These are phyloP conservation scores for Musca vetustissima DNA, from an alignment of 1,140 invertebrate species.

Conservation along the genomic window DNA sequence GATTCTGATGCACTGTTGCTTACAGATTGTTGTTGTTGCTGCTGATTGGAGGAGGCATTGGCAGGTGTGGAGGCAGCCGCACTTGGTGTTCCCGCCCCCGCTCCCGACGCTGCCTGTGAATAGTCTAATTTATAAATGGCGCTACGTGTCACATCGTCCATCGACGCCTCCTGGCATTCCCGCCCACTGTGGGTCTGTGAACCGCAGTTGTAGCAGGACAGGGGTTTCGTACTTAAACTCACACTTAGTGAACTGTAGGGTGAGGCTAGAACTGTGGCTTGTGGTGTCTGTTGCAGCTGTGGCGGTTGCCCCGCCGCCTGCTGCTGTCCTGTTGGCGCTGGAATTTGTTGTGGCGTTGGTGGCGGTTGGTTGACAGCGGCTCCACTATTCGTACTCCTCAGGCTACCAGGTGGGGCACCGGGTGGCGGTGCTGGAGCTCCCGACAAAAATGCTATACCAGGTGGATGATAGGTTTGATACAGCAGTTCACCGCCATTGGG, in stretches of 20 bases:
- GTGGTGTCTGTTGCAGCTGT: not conserved
- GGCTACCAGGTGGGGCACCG: slow-evolving; percentile 19
- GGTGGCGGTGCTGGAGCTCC: slow-evolving; percentile 16
- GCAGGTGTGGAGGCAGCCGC: slow-evolving; percentile 14
- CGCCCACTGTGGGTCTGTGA: slow-evolving; percentile 73
- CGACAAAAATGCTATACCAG: slow-evolving; percentile 40
- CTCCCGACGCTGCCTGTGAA: slow-evolving; percentile 45
- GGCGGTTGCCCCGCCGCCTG: slow-evolving; percentile 47
- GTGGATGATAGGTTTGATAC: slow-evolving; percentile 55
- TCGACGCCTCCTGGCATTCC: slow-evolving; percentile 83
- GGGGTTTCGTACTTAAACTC: slow-evolving; percentile 44
- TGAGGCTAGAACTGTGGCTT: slow-evolving; percentile 35
- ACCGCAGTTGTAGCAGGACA: slow-evolving; percentile 75
- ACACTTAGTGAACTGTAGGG: slow-evolving; percentile 42
- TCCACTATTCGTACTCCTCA: slow-evolving; percentile 32
- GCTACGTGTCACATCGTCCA: slow-evolving; percentile 80
- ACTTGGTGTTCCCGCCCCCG: slow-evolving; percentile 29
- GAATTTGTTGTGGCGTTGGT: slow-evolving; percentile 52
- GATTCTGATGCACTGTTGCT: slow-evolving; percentile 19
- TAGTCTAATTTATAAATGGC: slow-evolving; percentile 66
- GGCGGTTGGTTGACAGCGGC: slow-evolving; percentile 10
- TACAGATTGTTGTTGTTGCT: slow-evolving; percentile 6
- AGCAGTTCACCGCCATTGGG: slow-evolving; percentile 51
- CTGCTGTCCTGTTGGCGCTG: slow-evolving; percentile 60
- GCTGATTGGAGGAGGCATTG: not conserved